Evolutionary conservation across 2,888 invertebrate species (phyloP), one percentile per base, ranked within the genome.

Genomic region (Andrena bicolor): DNA sequence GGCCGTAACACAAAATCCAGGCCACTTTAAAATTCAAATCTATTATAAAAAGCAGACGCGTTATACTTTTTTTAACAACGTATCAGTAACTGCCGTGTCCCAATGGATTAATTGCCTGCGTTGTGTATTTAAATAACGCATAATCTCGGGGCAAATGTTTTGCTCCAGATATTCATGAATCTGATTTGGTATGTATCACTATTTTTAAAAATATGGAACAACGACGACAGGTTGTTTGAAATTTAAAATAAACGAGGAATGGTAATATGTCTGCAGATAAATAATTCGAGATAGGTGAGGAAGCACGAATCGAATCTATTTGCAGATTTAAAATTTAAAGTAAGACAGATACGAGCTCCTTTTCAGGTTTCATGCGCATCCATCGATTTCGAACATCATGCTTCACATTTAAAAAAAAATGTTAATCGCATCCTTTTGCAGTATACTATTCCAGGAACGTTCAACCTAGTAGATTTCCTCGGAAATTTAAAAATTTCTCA

Each of bases 11-110:
- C 32, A 63, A 71, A 30, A 41, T 35, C n/a, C 16, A 66, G 41
- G 48, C 53, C 56, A 51, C 8, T 84, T 68, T 58, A 68, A 65
- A 69, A 80, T 79, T 63, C 68, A 66, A 70, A 79, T 41, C 53
- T 23, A 48, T 30, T 10, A 20, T 28, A 10, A 48, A 65, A 64
- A 30, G 16, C 53, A 23, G 64, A 16, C 20, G 8, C 28, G 20
- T 5, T 10, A 13, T 30, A 1, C 23, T 30, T 20, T 23, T 4
- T 23, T 13, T 30, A 48, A 48, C 23, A 20, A 58, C 30, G 16
- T 23, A 41, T 4, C 26, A 41, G 23, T 23, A 23, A 23, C 0
- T 8, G 35, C 23, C 20, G 0, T 41, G 4, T n/a, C 35, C 10
- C 23, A 16, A 41, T 76, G 53, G 23, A 32, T 56, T 41, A 32